These are phyloP conservation scores for Ylistrum balloti DNA, from an alignment of 1,140 invertebrate species.

Conservation along the genomic window DNA sequence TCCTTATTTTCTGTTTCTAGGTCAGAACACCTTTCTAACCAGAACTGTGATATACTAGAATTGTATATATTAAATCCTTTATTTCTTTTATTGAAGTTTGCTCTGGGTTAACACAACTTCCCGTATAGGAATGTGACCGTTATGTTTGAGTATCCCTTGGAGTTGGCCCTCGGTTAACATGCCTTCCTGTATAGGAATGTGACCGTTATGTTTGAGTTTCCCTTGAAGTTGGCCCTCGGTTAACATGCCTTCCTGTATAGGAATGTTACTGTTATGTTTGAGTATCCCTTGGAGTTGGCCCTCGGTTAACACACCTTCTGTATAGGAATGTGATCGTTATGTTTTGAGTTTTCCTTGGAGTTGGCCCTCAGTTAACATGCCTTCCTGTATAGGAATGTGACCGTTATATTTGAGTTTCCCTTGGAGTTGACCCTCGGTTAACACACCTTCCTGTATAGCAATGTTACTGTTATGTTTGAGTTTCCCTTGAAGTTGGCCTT, in stretches of 20 bases:
- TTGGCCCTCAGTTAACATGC: slow-evolving; percentile 54
- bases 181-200: slow-evolving; percentile 59
- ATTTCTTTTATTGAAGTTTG: slow-evolving; percentile 47
- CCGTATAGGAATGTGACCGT: slow-evolving; percentile 63
- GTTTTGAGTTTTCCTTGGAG: slow-evolving; percentile 59
- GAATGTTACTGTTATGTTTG: slow-evolving; percentile 62
- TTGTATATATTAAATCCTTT: neutral
- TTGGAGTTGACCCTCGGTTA: slow-evolving; percentile 52
- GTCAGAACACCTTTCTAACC: too few relatives aligned
- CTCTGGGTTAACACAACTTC: slow-evolving; percentile 45
- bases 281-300: slow-evolving; percentile 62
- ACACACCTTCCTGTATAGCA: slow-evolving; percentile 54
- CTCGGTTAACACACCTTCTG: slow-evolving; percentile 44
- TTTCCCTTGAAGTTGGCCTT: slow-evolving; percentile 61
- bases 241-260: slow-evolving; percentile 52
- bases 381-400: slow-evolving; percentile 61
- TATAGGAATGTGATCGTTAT: slow-evolving; percentile 63
- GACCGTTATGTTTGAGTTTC: slow-evolving; percentile 63
- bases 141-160: slow-evolving; percentile 61
- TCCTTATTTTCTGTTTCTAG: too few relatives aligned
- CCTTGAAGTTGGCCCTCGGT: slow-evolving; percentile 54
- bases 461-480: slow-evolving; percentile 62
- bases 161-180: slow-evolving; percentile 53
- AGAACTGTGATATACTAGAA: too few relatives aligned
- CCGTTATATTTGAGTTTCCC: slow-evolving; percentile 64